Percentiles rank a stretch among this genome's conserved stretches.
phyloP scores from a whole-genome alignment of 1,140 invertebrate species.

The Planococcus citri region DNA sequence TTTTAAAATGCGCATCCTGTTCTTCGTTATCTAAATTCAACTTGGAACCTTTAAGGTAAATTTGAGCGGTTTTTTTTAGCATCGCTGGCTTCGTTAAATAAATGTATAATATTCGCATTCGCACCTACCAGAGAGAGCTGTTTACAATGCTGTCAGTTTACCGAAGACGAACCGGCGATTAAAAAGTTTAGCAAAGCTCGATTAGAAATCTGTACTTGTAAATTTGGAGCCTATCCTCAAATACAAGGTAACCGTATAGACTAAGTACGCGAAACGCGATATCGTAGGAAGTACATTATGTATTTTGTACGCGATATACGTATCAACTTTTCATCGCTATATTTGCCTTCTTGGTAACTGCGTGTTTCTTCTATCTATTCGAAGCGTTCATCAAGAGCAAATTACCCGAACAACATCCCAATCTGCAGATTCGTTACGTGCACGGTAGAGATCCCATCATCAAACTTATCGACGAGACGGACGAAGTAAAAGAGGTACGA shows the following conservation, averaged over 20 bases:
- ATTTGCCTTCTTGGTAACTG: not conserved
- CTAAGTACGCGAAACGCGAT: too few species aligned
- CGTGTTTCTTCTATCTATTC: slow-evolving; percentile 27
- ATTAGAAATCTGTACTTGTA: slow-evolving; percentile 86
- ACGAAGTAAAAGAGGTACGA: slow-evolving; percentile 55
- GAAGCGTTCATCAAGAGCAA: slow-evolving; percentile 84
- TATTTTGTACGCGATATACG: not conserved
- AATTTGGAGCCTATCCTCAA: slow-evolving; percentile 89
- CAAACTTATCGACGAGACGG: slow-evolving; percentile 70
- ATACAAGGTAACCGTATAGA: slow-evolving; percentile 57
- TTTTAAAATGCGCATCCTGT: slow-evolving; percentile 77
- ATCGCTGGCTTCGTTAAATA: not conserved
- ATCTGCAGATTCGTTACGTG: slow-evolving; percentile 77
- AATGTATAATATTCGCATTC: not conserved
- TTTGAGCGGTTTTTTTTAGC: slow-evolving; percentile 23
- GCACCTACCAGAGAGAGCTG: slow-evolving; percentile 51
- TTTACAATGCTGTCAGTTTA: slow-evolving; percentile 51
- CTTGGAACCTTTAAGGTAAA: slow-evolving; percentile 50
- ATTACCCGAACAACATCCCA: slow-evolving; percentile 68
- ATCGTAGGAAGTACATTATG: not conserved
- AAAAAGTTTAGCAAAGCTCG: slow-evolving; percentile 72
- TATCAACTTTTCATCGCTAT: not conserved
- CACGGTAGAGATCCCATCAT: slow-evolving; percentile 85
- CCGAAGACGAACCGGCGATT: slow-evolving; percentile 41
- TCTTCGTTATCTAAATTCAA: slow-evolving; percentile 66